Evolutionary conservation across 2,797 vertebrate species (phyloP).

Genomic region (Scomberomorus guttatus): DNA sequence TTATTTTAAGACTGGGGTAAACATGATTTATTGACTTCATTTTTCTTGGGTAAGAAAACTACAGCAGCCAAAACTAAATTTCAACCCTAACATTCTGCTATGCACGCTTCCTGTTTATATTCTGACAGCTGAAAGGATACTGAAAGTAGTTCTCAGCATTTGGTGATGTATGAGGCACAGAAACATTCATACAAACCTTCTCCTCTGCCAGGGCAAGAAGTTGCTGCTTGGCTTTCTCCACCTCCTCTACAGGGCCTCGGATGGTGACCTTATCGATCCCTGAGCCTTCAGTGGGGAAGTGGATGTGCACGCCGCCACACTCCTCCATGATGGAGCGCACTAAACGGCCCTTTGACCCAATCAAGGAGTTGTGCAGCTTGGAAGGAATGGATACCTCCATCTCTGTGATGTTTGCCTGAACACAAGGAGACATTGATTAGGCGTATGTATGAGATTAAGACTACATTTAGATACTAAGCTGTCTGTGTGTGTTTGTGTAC

Average conservation of each 20-base stretch:
- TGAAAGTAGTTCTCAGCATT: constrained; percentile 4
- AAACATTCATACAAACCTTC: constrained; percentile 87
- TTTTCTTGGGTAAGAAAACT: neutral
- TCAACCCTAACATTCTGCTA: neutral
- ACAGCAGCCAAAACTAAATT: neutral
- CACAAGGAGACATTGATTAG: constrained; percentile 1
- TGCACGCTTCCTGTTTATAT: constrained; percentile 5
- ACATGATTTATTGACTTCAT: neutral
- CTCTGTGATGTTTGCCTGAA: constrained; percentile 96
- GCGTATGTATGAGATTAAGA: neutral
- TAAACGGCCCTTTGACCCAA: constrained; percentile 97
- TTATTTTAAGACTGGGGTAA: constrained; percentile 12
- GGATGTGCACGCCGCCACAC: constrained; percentile 98
- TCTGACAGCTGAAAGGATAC: constrained; percentile 19
- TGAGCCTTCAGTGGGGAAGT: constrained; percentile 97
- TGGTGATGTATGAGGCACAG: constrained; percentile 16
- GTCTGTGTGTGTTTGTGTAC: neutral
- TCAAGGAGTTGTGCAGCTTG: constrained; percentile 97
- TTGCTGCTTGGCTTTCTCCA: constrained; percentile 97
- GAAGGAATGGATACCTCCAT: constrained; percentile 97
- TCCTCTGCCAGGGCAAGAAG: constrained; percentile 97
- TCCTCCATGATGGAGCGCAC: constrained; percentile 99
- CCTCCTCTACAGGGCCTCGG: constrained; percentile 94
- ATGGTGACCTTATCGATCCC: constrained; percentile 97
- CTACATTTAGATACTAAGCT: neutral